Percentiles rank a stretch among this genome's conserved stretches.
Evolutionary conservation across 2,113 vertebrate species (phyloP).

Genomic region (Ovis aries): ARS-UI_Ramb_v3.0 NC_056066.1:71529501-71530000

Average conservation of each 20-base stretch:
- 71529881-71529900: background rate
- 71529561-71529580: background rate
- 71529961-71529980: background rate
- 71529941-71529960: background rate
- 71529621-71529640: background rate
- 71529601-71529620: background rate
- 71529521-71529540: background rate
- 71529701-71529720: background rate
- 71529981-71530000: background rate
- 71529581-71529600: background rate
- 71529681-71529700: background rate
- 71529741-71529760: background rate
- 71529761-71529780: background rate
- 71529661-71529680: background rate
- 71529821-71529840: background rate
- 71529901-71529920: background rate
- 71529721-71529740: background rate
- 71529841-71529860: background rate
- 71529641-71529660: background rate
- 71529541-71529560: background rate
- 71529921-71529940: background rate
- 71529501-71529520: background rate
- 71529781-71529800: background rate
- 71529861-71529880: background rate
- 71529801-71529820: background rate